Conservation (phyloP, 2,113 vertebrate genomes). For the Phyllopteryx taeniolatus region DNA sequence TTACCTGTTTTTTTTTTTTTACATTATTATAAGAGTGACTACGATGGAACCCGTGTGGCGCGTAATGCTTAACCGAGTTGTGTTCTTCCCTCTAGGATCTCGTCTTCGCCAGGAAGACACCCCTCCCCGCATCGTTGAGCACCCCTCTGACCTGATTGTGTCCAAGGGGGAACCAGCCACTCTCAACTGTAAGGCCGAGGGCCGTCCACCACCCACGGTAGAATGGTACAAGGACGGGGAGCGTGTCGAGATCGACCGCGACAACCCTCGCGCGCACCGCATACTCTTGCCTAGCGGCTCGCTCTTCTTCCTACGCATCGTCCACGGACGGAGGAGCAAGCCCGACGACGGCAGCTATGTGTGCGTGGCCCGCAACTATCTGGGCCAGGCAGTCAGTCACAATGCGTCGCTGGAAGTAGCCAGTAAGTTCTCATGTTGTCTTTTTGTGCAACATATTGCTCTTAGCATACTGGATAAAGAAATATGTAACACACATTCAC, state of each 20-base stretch:
- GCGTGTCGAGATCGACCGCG: constrained; percentile 68
- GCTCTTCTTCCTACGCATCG: constrained; percentile 90
- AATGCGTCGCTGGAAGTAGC: constrained; percentile 97
- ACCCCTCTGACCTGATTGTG: constrained; percentile 74
- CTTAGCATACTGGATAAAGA: background rate
- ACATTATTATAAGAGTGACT: constrained; percentile 1
- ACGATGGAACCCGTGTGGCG: background rate
- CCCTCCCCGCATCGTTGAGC: constrained; percentile 73
- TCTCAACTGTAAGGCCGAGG: constrained; percentile 73
- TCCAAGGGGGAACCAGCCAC: constrained; percentile 73
- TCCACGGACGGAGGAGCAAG: constrained; percentile 88
- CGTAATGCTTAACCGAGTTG: background rate
- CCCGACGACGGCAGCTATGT: constrained; percentile 90
- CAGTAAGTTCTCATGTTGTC: constrained; percentile 77
- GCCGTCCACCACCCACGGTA: constrained; percentile 66
- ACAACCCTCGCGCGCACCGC: constrained; percentile 72
- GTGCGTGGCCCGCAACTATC: constrained; percentile 93
- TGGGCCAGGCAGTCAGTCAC: constrained; percentile 92
- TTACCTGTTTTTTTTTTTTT: constrained; percentile 2
- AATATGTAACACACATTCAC: background rate
- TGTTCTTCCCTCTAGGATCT: constrained; percentile 53
- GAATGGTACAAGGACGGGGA: constrained; percentile 75
- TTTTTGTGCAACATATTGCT: background rate
- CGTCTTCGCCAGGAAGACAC: constrained; percentile 75
- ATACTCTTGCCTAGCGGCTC: constrained; percentile 82